Base-by-base conservation (phyloP, 1,140 invertebrate species). In the Drosophila virilis region DNA sequence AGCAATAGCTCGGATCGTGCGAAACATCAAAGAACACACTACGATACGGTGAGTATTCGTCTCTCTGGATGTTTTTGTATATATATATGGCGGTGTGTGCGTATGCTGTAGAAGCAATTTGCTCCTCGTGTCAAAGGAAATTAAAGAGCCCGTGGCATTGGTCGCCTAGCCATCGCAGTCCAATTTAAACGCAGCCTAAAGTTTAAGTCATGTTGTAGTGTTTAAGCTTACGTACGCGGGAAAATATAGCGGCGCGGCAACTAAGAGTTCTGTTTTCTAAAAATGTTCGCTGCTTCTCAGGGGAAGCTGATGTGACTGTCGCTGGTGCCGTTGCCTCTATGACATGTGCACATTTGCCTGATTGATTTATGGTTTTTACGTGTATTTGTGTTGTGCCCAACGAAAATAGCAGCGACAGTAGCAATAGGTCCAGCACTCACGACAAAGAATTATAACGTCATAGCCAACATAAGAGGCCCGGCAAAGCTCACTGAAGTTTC, bases 1-100 rank as follows among this genome's bases (percentile, higher is more conserved):
- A 98, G 97, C 80, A 99, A 99, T 93, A 98, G 98, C 68, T 98
- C 98, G 1, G 98, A 99, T 92, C 93, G 98, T 57, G 98, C 98
- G 1, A 99, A 99, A 93, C 98, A 99, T 93, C 98, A 99, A 93
- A 93, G 98, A 75, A 99, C 98, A 5, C 98, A 99, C 93, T 97
- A 97, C 81, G 98, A 99, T 92, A 97, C 97, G 91, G 98, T 99
- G 94, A 95, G 94, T 93, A 75, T 48, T 58, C 38, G 10, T 22
- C 35, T 43, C 13, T 40, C 42, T 42, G 46, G 9, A 10, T 13
- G 37, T 43, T 12, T 17, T 8, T 40, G 37, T 52, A 28, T 58
- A 10, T 67, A 17, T 37, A 54, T 57, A 35, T 13, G 55, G 59
- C 22, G 45, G 60, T 65, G 46, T 57, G 40, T 46, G 43, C 48